These are phyloP conservation scores for Clarias gariepinus DNA, from an alignment of 2,113 vertebrate genomes.

Conservation along the genomic window DNA sequence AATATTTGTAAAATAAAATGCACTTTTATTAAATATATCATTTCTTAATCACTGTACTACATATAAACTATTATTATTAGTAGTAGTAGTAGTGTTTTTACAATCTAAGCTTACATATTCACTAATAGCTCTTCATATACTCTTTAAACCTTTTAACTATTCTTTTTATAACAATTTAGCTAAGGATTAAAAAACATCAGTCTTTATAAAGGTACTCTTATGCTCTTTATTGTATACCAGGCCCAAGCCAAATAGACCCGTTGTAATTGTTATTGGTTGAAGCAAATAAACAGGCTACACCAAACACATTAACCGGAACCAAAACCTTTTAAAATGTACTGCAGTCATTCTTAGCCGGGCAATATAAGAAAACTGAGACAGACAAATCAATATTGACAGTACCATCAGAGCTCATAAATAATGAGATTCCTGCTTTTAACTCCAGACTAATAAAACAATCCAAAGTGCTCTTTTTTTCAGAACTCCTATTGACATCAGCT, in stretches of 20 bases:
- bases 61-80: not conserved
- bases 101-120: not conserved
- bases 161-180: not conserved
- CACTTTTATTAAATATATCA: not conserved
- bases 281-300: not conserved
- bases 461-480: conserved; percentile 4
- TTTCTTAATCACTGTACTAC: not conserved
- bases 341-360: not conserved
- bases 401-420: not conserved
- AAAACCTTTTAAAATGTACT: conserved; percentile 17
- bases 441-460: conserved; percentile 5
- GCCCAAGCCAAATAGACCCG: not conserved
- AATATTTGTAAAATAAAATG: not conserved
- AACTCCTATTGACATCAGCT: not conserved
- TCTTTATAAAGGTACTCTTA: not conserved
- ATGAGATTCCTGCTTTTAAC: conserved; percentile 15
- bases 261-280: not conserved
- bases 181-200: not conserved
- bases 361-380: conserved; percentile 21
- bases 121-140: not conserved
- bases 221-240: not conserved
- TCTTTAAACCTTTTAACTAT: not conserved
- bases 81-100: not conserved
- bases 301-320: not conserved
- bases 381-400: conserved; percentile 34